phyloP scores from a whole-genome alignment of 2,113 vertebrate genomes.

The Terrapene triunguis region DNA sequence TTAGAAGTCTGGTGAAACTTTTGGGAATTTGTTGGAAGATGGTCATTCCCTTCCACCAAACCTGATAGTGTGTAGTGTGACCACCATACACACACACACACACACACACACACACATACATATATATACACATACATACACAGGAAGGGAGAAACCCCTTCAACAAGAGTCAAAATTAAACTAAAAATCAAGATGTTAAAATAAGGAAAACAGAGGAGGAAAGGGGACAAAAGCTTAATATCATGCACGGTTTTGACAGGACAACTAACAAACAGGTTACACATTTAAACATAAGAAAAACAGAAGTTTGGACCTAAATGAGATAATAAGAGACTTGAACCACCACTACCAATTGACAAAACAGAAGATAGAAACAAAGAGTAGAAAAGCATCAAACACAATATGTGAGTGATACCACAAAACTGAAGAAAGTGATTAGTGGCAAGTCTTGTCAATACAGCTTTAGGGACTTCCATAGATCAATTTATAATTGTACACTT shows the following conservation, averaged over 20 bases:
- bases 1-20: background rate
- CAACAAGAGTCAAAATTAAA: background rate
- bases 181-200: background rate
- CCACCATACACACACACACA: too few relatives aligned
- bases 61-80: background rate
- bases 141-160: background rate
- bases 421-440: too few relatives aligned
- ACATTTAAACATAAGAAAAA: background rate
- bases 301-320: background rate
- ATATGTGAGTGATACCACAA: too few relatives aligned
- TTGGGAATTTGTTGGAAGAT: background rate
- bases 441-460: background rate
- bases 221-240: background rate
- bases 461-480: background rate
- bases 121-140: fast-evolving
- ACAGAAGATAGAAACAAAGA: background rate
- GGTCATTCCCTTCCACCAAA: background rate
- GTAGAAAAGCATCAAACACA: too few relatives aligned
- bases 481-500: background rate
- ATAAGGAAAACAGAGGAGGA: background rate
- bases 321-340: background rate
- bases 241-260: background rate
- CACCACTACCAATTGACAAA: background rate
- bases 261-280: background rate
- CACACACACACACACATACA: background rate